A percentile compares a stretch with the other conserved stretches of the same genome.
Evolutionary conservation across 2,888 invertebrate genomes (phyloP).

Genomic region (Synergus umbraculus): DNA sequence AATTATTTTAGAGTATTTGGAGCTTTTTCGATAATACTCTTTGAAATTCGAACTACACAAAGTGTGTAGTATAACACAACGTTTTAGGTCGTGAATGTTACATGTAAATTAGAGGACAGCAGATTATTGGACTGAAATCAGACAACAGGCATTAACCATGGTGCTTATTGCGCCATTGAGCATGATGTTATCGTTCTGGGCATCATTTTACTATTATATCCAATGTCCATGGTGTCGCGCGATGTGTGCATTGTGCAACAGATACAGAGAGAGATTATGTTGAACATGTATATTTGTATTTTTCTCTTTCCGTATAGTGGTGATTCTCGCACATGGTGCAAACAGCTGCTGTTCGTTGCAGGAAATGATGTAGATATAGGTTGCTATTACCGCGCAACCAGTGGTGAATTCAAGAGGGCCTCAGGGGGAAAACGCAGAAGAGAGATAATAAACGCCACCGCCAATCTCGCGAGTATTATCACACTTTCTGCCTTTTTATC

Average conservation of each 20-base stretch:
- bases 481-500: background rate
- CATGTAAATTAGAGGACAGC: background rate
- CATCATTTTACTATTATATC: conserved; percentile 35
- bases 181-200: conserved; percentile 17
- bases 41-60: no score
- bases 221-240: conserved; percentile 21
- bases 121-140: conserved; percentile 26
- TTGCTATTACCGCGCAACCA: conserved; percentile 37
- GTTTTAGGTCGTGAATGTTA: background rate
- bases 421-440: conserved; percentile 22
- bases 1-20: no score
- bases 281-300: conserved; percentile 16
- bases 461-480: conserved; percentile 10
- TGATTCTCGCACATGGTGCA: conserved; percentile 64
- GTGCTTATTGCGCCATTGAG: conserved; percentile 8
- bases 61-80: background rate
- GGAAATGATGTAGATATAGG: conserved; percentile 68
- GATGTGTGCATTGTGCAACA: conserved; percentile 59
- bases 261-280: conserved; percentile 56
- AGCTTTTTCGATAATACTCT: no score
- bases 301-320: conserved; percentile 53
- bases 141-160: conserved; percentile 21
- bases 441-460: conserved; percentile 21
- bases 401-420: conserved; percentile 31
- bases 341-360: conserved; percentile 71